Base-by-base conservation (phyloP, 2,888 invertebrate genomes). In the Ommatoiulus sabulosus region DNA sequence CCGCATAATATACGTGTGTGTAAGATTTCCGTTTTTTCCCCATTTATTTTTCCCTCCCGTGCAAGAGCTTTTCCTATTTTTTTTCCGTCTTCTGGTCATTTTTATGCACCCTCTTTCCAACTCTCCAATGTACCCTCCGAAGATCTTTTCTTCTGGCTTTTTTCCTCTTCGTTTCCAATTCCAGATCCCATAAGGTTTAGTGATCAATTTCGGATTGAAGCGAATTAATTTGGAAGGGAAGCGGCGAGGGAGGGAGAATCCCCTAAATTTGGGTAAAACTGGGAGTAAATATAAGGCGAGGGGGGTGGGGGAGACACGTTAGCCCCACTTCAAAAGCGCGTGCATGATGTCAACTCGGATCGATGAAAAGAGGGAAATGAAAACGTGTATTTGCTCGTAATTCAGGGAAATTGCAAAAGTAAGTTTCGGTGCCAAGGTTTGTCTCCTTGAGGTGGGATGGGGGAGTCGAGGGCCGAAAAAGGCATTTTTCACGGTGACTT, bases 81-180 rank as follows among this genome's bases (percentile, higher is more conserved):
- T 52, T 63, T 63, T n/a, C 20, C 63, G 63, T 63, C 63, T 63
- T 63, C 63, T 63, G 63, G 63, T 63, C 63, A 63, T 63, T 63
- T 63, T 63, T 63, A 63, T 63, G 63, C 63, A 63, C 63, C 63
- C 63, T 63, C 63, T 63, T 35, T 52, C 20, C 20, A 7, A 63
- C 63, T 63, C 20, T 63, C 63, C 63, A 63, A 63, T 63, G 20
- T 63, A 20, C 63, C 63, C 63, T 63, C 63, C 7, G n/a, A 63
- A 20, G 63, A 63, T 63, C 63, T 63, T 63, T 63, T 63, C 63
- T 63, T n/a, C 63, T 17, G 20, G 63, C 63, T 63, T 63, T 63
- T 63, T 63, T 63, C 63, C 63, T 63, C 63, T 63, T 63, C 63
- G 63, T 63, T 63, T 63, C 63, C 63, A 63, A 63, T 63, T 63